These are phyloP conservation scores for Drosophila lowei DNA, from an alignment of 1,140 invertebrate species.

Conservation along the genomic window DNA sequence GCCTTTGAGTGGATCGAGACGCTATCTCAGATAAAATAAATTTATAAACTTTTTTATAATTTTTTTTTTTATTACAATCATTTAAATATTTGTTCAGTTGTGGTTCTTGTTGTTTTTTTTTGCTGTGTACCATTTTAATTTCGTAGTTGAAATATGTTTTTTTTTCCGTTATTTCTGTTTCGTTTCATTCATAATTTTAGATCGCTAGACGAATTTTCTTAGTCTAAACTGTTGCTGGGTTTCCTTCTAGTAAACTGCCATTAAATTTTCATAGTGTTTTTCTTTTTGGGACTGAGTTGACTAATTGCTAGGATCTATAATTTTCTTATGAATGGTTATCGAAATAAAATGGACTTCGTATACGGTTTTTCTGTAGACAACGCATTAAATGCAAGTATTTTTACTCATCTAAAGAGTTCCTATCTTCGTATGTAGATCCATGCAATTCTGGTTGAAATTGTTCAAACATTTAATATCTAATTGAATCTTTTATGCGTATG, in stretches of 20 bases:
- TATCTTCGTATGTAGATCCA: conserved; percentile 32
- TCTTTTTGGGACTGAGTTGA: conserved; percentile 6
- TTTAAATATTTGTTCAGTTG: conserved; percentile 77
- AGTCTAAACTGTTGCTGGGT: conserved; percentile 47
- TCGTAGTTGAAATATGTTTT: conserved; percentile 68
- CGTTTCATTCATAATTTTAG: conserved; percentile 54
- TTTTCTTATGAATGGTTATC: conserved; percentile 64
- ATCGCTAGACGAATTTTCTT: conserved; percentile 75
- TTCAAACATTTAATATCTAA: conserved; percentile 55
- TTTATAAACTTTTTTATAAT: conserved; percentile 62
- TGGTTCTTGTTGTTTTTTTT: conserved; percentile 37
- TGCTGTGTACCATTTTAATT: conserved; percentile 72
- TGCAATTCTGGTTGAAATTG: conserved; percentile 63
- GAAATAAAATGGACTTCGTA: conserved; percentile 73
- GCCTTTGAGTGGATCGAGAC: too few relatives aligned
- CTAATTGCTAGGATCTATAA: conserved; percentile 60
- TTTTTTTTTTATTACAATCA: conserved; percentile 78
- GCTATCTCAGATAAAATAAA: conserved; percentile 24
- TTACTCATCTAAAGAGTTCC: conserved; percentile 44
- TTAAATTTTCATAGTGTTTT: conserved; percentile 40
- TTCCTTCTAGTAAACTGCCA: conserved; percentile 54
- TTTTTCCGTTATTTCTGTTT: conserved; percentile 21
- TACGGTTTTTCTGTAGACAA: conserved; percentile 63
- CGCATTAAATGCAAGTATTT: conserved; percentile 78
- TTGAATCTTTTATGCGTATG: conserved; percentile 45